Evolutionary conservation across 2,888 invertebrate genomes (phyloP).

Genomic region (Gastrophysa polygoni): DNA sequence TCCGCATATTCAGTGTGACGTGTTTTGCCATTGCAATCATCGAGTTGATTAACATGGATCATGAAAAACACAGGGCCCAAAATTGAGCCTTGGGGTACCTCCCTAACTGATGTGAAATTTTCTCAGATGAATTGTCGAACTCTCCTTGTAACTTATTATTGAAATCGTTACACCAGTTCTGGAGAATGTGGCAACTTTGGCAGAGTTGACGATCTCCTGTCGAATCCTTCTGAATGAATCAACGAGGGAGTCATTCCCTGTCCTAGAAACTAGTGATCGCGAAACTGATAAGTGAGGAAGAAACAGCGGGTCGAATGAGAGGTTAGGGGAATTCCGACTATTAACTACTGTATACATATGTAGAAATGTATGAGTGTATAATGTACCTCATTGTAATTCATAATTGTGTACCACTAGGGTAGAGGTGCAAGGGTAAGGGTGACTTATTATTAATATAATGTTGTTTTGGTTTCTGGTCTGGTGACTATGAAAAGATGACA

Average conservation of each 20-base stretch:
- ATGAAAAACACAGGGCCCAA: too few species aligned
- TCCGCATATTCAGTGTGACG: too few species aligned
- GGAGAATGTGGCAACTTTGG: not conserved
- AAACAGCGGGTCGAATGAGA: constrained; percentile 12
- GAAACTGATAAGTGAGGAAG: constrained; percentile 13
- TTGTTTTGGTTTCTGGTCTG: not conserved
- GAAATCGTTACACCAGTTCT: too few species aligned
- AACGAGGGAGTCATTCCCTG: not conserved
- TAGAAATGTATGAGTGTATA: not conserved
- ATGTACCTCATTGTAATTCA: not conserved
- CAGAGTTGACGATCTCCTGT: constrained; percentile 9
- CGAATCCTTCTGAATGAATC: constrained; percentile 18
- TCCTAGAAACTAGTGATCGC: constrained; percentile 2
- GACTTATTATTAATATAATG: not conserved
- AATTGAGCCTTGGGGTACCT: too few species aligned
- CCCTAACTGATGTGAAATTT: too few species aligned
- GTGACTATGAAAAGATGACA: not conserved
- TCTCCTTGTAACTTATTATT: too few species aligned
- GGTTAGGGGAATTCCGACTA: not conserved
- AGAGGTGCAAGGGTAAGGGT: not conserved
- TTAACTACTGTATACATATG: not conserved
- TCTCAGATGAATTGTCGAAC: too few species aligned
- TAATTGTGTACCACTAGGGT: not conserved
- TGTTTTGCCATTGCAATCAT: too few species aligned
- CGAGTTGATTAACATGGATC: too few species aligned